Evolutionary conservation across 2,113 vertebrate genomes (phyloP), one percentile per base, ranked within the genome.

Genomic region (Orthonyx spaldingii): DNA sequence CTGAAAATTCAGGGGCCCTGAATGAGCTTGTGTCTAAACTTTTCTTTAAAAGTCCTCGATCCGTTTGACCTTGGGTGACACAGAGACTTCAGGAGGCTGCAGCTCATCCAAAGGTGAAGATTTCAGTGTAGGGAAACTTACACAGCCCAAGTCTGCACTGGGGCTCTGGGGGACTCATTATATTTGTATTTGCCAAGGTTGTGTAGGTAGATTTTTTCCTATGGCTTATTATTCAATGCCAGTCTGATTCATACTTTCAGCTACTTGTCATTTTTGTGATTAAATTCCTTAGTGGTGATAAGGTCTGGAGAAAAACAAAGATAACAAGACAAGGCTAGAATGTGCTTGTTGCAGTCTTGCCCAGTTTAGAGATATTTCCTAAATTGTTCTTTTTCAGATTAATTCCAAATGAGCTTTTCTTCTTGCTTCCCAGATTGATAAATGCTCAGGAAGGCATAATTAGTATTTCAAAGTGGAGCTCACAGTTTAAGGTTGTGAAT

Each of bases 211-310:
- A 46, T 69, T 52, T 85, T 87, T 49, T 41, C 61, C 76, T 84
- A 21, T 6, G 4, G 52, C 24, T 84, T 82, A 69, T 83, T 87
- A 65, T 66, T 84, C 78, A 66, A 16, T 65, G 59, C 72, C 79
- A 91, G 46, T 47, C 84, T 96, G 96, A 95, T 96, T 96, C 94
- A 94, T 92, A 86, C 93, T 82, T 92, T n/a, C 63, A 95, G 69
- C 86, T 95, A 69, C 95, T 92, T 97, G 95, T 94, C 78, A 81
- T 88, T 80, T 94, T 57, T 92, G 56, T 0, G 77, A 96, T 97
- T 96, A 97, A 89, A 97, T 97, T 96, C 95, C 78, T 95, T 71
- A 53, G 89, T 0, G 1, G 57, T 93, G 96, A 97, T 95, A 92
- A 84, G 46, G 87, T 64, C 75, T 87, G 61, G 55, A 92, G 78